Base-by-base conservation (phyloP, 53 echinoderm and acorn worm species). In the Luidia sarsii region DNA sequence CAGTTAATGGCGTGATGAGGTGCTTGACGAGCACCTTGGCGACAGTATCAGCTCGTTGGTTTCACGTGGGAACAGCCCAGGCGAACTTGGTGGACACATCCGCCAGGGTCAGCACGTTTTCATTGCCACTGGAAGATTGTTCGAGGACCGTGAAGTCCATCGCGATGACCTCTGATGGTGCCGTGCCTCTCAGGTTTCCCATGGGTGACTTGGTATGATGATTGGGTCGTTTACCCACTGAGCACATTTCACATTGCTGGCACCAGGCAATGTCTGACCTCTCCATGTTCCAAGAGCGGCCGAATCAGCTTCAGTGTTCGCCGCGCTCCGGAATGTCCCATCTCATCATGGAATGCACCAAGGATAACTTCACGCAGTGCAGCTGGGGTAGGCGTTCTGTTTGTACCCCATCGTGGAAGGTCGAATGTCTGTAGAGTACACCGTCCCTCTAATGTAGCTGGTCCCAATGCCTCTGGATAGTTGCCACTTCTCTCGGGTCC, bases 91-190 rank as follows among this genome's bases (percentile, higher is more conserved):
- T 55, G 33, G 69, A 68, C 2, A 69, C 69, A 39, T 83, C 83
- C 7, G 68, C 70, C 32, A 69, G 22, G 0, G 70, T 33, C 2
- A 83, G 60, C 2, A 83, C 57, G 33, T 83, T 69, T 18, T 83
- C 83, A 22, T 57, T 56, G n/a, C n/a, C n/a, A 21, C 64, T 33
- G 2, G 20, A 24, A 4, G 80, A 65, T 11, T 77, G 41, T 33
- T 80, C 87, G 6, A 86, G 16, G 2, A 83, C 18, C 0, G 83
- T 83, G 56, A 35, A 82, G 18, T 82, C 82, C 30, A 82, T 67
- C 11, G 62, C 71, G 1, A 83, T 29, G 1, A 71, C 21, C 38
- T 83, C 83, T 20, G 71, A 56, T 14, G 85, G 77, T 0, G 77
- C 85, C 0, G 67, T 66, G 4, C 75, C 85, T 18, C 48, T 22